Percentiles rank a stretch among this genome's conserved stretches.
phyloP scores from a whole-genome alignment of 2,888 invertebrate species.

The Andrena dorsata region DNA sequence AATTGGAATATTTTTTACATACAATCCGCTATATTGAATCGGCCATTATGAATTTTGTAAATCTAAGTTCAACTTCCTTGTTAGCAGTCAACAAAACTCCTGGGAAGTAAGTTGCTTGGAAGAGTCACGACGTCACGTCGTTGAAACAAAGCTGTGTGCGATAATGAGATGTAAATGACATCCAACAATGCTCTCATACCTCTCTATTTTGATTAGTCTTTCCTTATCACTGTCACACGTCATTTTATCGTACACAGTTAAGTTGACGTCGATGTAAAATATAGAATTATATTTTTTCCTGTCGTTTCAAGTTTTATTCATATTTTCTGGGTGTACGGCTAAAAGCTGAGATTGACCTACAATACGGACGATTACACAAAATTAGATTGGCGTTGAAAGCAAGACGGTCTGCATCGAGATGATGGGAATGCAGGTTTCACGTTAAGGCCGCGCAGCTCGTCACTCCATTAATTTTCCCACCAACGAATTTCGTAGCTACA shows the following conservation, averaged over 20 bases:
- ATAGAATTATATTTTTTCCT: not conserved
- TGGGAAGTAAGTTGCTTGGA: too few relatives aligned
- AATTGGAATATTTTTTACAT: too few relatives aligned
- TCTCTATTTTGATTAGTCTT: not conserved
- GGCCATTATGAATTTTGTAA: too few relatives aligned
- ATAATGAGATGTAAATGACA: not conserved
- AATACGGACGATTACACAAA: not conserved
- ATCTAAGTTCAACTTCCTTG: too few relatives aligned
- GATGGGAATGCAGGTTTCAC: not conserved
- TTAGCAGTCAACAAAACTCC: too few relatives aligned
- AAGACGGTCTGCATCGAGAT: not conserved
- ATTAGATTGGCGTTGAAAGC: not conserved
- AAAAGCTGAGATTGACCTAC: not conserved
- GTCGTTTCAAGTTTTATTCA: not conserved
- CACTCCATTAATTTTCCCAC: constrained; percentile 35
- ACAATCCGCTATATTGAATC: too few relatives aligned
- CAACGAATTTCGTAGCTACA: constrained; percentile 32
- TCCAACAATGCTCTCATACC: not conserved
- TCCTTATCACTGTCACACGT: constrained; percentile 10
- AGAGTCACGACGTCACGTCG: not conserved
- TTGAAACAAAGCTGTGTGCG: not conserved
- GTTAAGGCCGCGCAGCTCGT: constrained; percentile 10
- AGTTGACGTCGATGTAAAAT: not conserved
- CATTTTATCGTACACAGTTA: not conserved
- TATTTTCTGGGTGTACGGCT: not conserved